Base-by-base conservation (phyloP, 2,113 vertebrate genomes). In the Pitta sordida region DNA sequence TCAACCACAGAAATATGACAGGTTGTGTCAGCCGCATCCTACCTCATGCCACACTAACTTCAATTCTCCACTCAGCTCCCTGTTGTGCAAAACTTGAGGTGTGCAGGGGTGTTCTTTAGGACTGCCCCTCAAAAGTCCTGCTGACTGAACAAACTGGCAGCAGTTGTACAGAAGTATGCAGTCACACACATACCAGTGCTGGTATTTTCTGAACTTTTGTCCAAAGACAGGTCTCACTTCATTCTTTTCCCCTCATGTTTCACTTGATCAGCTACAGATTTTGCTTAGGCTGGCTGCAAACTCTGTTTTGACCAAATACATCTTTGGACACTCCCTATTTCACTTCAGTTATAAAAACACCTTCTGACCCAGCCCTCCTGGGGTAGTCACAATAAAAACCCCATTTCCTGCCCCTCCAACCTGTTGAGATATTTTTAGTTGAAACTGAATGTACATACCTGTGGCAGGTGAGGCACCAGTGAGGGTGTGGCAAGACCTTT, bases 361-460 rank as follows among this genome's bases (percentile, higher is more conserved):
- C 3, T 21, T 80, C 71, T 30, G 63, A 79, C 41, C 59, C 41
- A 78, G 46, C 41, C n/a, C 64, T 75, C 18, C 18, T 46, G 44
- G 68, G 5, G 9, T 36, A 85, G 56, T 68, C 94, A 92, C 85
- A 86, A 29, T 86, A 91, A 91, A 84, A 93, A 93, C n/a, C n/a
- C 41, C 23, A 85, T 77, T 94, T 97, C 87, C 91, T 87, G 74
- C 27, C 85, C 52, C 87, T 96, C 87, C 68, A 94, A 92, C 78
- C 58, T 44, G 71, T 76, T 70, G 56, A 87, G 86, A 58, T 97
- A 98, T 97, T 98, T 98, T 98, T 97, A 97, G 97, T 64, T 89
- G 80, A 85, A 78, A 85, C 18, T 91, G 41, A 95, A 86, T 60
- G 59, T 53, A 85, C 97, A 97, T 98, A 94, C 95, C 96, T 98